Evolutionary conservation across 1,140 invertebrate species (phyloP).

Genomic region (Linepithema humile): DNA sequence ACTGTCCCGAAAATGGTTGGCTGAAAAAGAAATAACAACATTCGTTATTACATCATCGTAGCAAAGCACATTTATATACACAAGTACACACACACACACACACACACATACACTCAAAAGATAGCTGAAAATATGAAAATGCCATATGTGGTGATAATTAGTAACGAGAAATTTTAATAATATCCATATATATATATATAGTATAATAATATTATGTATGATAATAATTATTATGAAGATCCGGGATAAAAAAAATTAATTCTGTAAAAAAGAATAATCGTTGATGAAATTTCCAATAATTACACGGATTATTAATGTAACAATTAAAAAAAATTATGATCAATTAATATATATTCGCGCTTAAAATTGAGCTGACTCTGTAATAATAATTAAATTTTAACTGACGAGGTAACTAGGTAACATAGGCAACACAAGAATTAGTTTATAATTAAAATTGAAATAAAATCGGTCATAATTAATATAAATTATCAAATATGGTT

Average conservation of each 20-base stretch:
- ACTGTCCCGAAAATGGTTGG: slow-evolving; percentile 88
- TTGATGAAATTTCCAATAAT: background rate
- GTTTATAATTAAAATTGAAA: no score
- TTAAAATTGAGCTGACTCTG: background rate
- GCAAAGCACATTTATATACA: no score
- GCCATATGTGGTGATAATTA: background rate
- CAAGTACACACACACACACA: no score
- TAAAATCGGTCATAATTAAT: background rate
- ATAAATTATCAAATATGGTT: background rate
- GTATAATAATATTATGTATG: no score
- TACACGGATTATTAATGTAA: no score
- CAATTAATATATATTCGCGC: background rate
- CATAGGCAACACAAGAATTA: background rate
- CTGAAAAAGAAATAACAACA: slow-evolving; percentile 81
- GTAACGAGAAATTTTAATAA: no score
- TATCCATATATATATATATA: no score
- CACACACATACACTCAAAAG: no score
- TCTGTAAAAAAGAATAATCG: background rate
- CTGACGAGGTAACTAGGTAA: background rate
- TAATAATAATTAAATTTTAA: background rate
- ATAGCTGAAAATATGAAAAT: background rate
- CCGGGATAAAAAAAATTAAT: background rate
- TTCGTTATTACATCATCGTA: background rate
- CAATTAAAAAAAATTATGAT: background rate
- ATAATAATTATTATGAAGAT: no score